These are phyloP conservation scores for Nettapus auritus DNA, from an alignment of 2,113 vertebrate genomes.

Conservation along the genomic window DNA sequence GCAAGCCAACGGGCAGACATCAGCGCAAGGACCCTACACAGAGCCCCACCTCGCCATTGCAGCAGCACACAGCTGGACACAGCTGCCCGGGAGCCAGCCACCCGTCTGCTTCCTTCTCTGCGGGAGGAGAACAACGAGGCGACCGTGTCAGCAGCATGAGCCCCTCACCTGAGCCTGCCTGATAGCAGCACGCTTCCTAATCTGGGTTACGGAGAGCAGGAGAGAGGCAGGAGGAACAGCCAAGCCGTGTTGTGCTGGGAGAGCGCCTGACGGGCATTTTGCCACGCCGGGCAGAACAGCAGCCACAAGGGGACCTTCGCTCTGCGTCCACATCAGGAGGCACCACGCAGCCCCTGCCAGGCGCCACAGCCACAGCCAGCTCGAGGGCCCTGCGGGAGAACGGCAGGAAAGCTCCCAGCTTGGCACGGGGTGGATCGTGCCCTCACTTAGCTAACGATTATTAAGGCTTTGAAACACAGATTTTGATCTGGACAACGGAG, in stretches of 20 bases:
- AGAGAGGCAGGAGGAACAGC: neutral
- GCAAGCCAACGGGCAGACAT: neutral
- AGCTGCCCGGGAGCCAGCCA: neutral
- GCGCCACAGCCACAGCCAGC: neutral
- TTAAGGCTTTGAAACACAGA: constrained; percentile 24
- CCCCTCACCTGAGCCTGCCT: neutral
- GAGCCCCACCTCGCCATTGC: neutral
- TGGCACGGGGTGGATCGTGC: neutral
- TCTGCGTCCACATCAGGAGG: neutral
- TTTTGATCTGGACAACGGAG: neutral
- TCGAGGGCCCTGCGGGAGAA: neutral
- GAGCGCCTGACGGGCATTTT: neutral
- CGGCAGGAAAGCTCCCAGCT: neutral
- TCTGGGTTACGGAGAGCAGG: neutral
- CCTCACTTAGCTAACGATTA: neutral
- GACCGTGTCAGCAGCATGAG: accelerated
- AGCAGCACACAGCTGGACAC: neutral
- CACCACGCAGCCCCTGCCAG: neutral
- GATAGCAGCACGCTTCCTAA: neutral
- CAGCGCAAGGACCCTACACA: neutral
- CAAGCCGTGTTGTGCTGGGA: neutral
- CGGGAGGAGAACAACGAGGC: neutral
- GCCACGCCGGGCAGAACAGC: neutral
- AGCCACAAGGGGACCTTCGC: neutral
- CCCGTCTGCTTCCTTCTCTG: neutral